Evolutionary conservation across 1,140 invertebrate species (phyloP), one percentile per base, ranked within the genome.

Genomic region (Listronotus bonariensis): DNA sequence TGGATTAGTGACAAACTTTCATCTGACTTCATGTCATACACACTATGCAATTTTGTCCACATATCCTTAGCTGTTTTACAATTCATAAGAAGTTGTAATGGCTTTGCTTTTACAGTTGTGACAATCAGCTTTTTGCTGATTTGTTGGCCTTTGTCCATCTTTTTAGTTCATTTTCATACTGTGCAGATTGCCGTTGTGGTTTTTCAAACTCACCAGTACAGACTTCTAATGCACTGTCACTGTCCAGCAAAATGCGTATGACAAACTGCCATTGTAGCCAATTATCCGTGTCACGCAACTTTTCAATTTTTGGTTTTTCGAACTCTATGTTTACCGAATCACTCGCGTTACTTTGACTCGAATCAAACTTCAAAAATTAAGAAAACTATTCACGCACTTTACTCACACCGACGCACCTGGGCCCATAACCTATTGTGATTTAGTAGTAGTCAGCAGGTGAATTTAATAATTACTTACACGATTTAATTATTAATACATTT

Each of bases 1-100:
- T 77, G 72, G 5, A 78, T 43, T n/a, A 77, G 67, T 34, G 78
- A 72, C 0, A 77, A 57, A 20, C 56, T 76, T n/a, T n/a, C n/a
- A n/a, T n/a, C 12, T 38, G 34, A 51, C 7, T 0, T 70, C 69
- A 51, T 80, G 72, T 0, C 73, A 71, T 69, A 32, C 70, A 69
- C 36, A 76, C 60, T 10, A 77, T 71, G 53, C 75, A 76, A 38
- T 69, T 14, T 68, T 75, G 70, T 14, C n/a, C 69, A 68, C 52
- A 72, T 45, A 34, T 69, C 46, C 48, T 62, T 70, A n/a, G 68
- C 48, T n/a, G 67, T 54, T 34, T 63, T 74, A 0, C 73, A 72
- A 6, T 78, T 66, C 11, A 63, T 26, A 12, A 67, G n/a, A n/a
- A n/a, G n/a, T n/a, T n/a, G n/a, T n/a, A n/a, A n/a, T n/a, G n/a